Evolutionary conservation across 2,113 vertebrate species (phyloP).

Genomic region (Podiceps cristatus): DNA sequence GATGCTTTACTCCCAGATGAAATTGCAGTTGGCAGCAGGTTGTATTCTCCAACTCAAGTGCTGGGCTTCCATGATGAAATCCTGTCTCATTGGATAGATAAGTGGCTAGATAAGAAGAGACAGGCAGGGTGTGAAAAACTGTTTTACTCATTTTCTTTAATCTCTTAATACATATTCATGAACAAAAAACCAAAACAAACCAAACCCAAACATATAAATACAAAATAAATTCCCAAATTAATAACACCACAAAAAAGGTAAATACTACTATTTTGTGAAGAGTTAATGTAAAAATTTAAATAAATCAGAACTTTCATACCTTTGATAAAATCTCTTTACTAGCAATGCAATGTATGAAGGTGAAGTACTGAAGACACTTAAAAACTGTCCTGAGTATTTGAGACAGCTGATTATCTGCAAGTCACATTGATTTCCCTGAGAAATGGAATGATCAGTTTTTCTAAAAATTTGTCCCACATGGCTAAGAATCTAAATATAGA

Average conservation of each 20-base stretch:
- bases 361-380: not conserved
- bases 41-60: not conserved
- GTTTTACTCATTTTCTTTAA: not conserved
- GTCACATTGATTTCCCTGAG: not conserved
- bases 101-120: not conserved
- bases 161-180: not conserved
- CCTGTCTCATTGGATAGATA: not conserved
- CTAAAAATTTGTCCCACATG: not conserved
- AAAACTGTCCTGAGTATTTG: not conserved
- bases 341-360: not conserved
- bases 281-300: not conserved
- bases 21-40: not conserved
- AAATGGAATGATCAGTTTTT: not conserved
- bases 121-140: not conserved
- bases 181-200: not conserved
- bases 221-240: not conserved
- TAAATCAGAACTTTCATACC: not conserved
- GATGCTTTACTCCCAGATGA: not conserved
- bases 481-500: not conserved
- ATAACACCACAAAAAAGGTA: not conserved
- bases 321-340: not conserved
- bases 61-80: not conserved
- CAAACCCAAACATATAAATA: not conserved
- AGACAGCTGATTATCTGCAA: not conserved
- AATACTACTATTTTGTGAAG: not conserved